Percentiles rank a stretch among this genome's conserved stretches.
These are phyloP conservation scores for Gila robusta DNA, from an alignment of 2,797 vertebrate species.

Conservation along the genomic window DNA sequence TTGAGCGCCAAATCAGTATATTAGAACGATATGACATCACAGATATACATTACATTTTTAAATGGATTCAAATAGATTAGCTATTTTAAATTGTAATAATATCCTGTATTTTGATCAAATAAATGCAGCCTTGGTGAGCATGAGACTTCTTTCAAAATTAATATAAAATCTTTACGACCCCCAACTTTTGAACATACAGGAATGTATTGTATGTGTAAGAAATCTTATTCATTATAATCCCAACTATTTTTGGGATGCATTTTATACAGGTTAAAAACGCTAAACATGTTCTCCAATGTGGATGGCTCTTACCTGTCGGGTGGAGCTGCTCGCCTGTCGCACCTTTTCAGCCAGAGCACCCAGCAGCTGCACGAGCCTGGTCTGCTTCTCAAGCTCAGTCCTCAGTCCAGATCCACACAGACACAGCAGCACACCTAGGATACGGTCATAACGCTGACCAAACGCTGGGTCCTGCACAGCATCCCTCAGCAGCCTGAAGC, in stretches of 20 bases:
- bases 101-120: background rate
- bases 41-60: background rate
- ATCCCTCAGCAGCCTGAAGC: constrained; percentile 92
- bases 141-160: background rate
- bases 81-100: background rate
- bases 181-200: background rate
- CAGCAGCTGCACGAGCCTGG: constrained; percentile 88
- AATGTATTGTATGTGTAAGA: background rate
- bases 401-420: constrained; percentile 88
- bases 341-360: constrained; percentile 95
- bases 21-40: background rate
- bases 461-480: constrained; percentile 89
- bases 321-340: constrained; percentile 87
- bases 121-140: no score
- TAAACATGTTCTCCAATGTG: background rate
- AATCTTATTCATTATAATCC: background rate
- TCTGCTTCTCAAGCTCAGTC: constrained; percentile 91
- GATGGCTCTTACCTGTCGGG: constrained; percentile 85
- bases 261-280: background rate
- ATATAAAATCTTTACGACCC: background rate
- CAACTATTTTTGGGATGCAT: background rate
- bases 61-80: background rate
- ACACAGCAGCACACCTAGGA: constrained; percentile 92
- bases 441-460: constrained; percentile 87
- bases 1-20: background rate